Base-by-base conservation (phyloP, 2,888 invertebrate genomes). In the Hyposoter didymator region DNA sequence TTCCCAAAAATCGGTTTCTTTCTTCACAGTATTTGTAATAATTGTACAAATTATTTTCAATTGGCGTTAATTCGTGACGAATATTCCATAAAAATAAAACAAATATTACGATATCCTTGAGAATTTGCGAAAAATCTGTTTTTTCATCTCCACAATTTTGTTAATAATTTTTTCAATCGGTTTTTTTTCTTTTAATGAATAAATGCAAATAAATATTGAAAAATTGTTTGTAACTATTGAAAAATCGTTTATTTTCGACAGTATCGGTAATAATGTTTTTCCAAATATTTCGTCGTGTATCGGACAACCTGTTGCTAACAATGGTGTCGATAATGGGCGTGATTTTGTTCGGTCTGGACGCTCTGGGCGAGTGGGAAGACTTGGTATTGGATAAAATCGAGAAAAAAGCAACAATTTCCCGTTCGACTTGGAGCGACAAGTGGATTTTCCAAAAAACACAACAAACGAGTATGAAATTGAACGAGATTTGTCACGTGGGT, bases 331-430 rank as follows among this genome's bases (percentile, higher is more conserved):
- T 90, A 28, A 64, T 91, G 49, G 90, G 90, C 0, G 88, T 88
- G 35, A 89, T 91, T 8, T 89, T 90, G 73, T 92, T 91, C 59
- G 88, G 86, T 22, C 62, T 92, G 32, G 92, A 91, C 19, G 78
- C 84, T 10, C 76, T 91, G 17, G 91, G 91, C 47, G 90, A 89
- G 78, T 91, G 91, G 90, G 90, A 91, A 75, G 90, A 91, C 62
- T 74, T 91, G 12, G 64, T 89, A 59, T 81, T 92, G 52, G 90
- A 91, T 59, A 90, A 88, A 76, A 64, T 82, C 7, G 78, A 87
- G 28, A 90, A 91, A 55, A 86, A 81, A 45, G 91, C 89, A 3
- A 85, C 88, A 12, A 49, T 90, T 7, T 82, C 79, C 3, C 90
- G 87, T 62, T 89, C 84, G 22, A 84, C 79, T 35, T 91, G 92